Evolutionary conservation across 2,888 invertebrate genomes (phyloP), one percentile per base, ranked within the genome.

Genomic region (Schizaphis graminum): DNA sequence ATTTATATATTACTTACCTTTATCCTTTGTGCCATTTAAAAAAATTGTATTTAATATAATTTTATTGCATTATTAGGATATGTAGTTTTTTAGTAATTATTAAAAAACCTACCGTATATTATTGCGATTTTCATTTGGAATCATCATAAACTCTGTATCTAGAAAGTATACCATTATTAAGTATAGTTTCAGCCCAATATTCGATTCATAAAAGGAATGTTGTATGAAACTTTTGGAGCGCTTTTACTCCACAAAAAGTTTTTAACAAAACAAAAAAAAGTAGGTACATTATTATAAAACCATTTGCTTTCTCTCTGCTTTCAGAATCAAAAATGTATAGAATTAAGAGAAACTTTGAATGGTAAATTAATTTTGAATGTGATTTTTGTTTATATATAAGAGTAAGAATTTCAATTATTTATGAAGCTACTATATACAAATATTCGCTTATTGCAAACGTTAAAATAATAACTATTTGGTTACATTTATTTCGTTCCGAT

Each of bases 401-500:
- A 77, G 35, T 77, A 35, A 77, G 77, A 77, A 77, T 77, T 77
- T 77, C 77, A 77, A 77, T 35, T 77, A 77, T 77, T 77, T 77
- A 77, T 35, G 2, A 77, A 77, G 77, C 35, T 77, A 35, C 53
- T 21, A 35, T 77, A 35, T 35, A 21, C 35, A 21, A 35, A 77
- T 77, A 77, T 8, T 35, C 35, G 35, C 77, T 77, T 77, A 77
- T 77, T 77, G 35, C 26, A 77, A 77, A 77, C 35, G 8, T 77
- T 77, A 35, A 35, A 77, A 35, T 77, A 77, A 77, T 77, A 35
- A 35, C 35, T 35, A 77, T 77, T 77, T 77, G 77, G 21, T 77
- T 24, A 77, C 77, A 77, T 77, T 77, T 35, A 35, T 77, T 35
- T 24, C 2, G 35, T 77, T 77, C 26, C 77, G 77, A 77, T 77